Base-by-base conservation (phyloP, 2,113 vertebrate species). In the Oreocharis arfaki region DNA sequence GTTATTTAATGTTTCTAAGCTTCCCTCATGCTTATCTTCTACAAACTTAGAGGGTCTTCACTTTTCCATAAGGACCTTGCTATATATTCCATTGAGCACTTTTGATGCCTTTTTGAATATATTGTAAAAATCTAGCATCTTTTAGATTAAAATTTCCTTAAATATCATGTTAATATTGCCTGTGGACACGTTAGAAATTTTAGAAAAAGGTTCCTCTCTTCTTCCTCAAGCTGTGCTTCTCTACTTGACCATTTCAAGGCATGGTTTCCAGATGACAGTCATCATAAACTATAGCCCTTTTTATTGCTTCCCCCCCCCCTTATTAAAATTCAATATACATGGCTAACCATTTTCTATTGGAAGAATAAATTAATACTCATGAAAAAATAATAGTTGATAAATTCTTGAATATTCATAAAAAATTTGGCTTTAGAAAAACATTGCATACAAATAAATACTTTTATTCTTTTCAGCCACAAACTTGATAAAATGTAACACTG, bases 231-330 rank as follows among this genome's bases (percentile, higher is more conserved):
- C n/a, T 67, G 6, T 52, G 5, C 17, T 64, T 81, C 41, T 82
- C 37, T 73, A 24, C 11, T 42, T 69, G 44, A 35, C 21, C 9
- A 64, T 41, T 85, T 57, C 28, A 49, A 56, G 37, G 5, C 13
- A 64, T 28, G 8, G 3, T 52, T 84, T 89, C 60, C 49, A 56
- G 49, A 73, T 42, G 24, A 46, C 6, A 83, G 10, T 59, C 52
- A 4, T 55, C 42, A 55, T 39, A 39, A 80, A 35, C 10, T 42
- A 15, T 6, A 27, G 12, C 1, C 1, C 24, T 67, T 63, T 17
- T 3, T 10, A 68, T 61, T 33, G 2, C 5, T 83, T 52, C 4
- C 11, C 6, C 6, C 4, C 11, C 6, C 6, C 4, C 3, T 41
- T 59, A 19, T 57, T 32, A 61, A 71, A 75, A 86, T 59, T 83